These are phyloP conservation scores for Melanchra persicariae DNA, from an alignment of 2,888 invertebrate genomes.

Conservation along the genomic window DNA sequence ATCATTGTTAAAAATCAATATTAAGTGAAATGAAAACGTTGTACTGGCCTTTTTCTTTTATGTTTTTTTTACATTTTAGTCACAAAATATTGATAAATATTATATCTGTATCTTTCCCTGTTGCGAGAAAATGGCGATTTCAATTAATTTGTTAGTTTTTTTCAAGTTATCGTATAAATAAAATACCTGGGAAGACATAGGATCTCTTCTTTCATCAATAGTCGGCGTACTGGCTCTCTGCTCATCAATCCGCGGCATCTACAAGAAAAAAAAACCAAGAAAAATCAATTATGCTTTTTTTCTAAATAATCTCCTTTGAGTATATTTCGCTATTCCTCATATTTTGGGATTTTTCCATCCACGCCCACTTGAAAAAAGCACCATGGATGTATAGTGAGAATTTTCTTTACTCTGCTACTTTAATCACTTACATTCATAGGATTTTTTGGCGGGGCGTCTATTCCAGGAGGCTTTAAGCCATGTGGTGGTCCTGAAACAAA, in stretches of 20 bases:
- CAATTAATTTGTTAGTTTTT: background rate
- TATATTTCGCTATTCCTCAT: too few species aligned
- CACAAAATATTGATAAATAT: too few species aligned
- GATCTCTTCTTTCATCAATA: slow-evolving; percentile 91
- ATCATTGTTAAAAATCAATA: too few species aligned
- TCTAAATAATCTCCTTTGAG: too few species aligned
- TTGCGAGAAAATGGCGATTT: background rate
- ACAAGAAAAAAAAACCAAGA: too few species aligned
- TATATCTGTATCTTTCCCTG: too few species aligned
- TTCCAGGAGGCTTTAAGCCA: slow-evolving; percentile 83
- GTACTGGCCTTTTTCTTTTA: too few species aligned
- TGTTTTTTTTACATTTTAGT: too few species aligned
- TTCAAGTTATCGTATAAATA: background rate
- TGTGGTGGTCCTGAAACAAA: slow-evolving; percentile 83
- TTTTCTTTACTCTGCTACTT: background rate
- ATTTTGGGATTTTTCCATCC: too few species aligned
- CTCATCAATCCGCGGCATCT: slow-evolving; percentile 88
- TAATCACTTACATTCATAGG: slow-evolving; percentile 78
- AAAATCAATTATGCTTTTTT: too few species aligned
- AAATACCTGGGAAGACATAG: slow-evolving; percentile 82
- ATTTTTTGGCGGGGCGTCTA: slow-evolving; percentile 81
- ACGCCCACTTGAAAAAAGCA: too few species aligned
- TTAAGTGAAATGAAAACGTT: too few species aligned
- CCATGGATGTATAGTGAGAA: background rate
- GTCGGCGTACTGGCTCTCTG: slow-evolving; percentile 94